Conservation (phyloP, 2,888 invertebrate genomes). For the Oscheius sp. region DNA sequence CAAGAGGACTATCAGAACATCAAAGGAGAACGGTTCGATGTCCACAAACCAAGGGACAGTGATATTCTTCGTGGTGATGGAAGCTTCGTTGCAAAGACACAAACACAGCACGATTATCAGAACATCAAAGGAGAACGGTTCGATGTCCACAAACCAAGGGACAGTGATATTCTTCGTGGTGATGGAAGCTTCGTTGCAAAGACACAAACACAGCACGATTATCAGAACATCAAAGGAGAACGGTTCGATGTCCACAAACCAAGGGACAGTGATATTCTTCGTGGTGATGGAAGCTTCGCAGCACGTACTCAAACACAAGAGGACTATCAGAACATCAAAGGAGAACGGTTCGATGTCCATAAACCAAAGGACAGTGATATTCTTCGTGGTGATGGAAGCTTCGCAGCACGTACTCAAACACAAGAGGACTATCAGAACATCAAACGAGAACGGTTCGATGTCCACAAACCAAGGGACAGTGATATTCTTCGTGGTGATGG, state of each 20-base stretch:
- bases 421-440: not conserved
- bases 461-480: not conserved
- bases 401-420: not conserved
- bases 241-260: not conserved
- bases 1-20: not conserved
- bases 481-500: not conserved
- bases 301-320: not conserved
- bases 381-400: not conserved
- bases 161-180: not conserved
- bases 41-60: constrained; percentile 4
- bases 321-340: not conserved
- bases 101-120: not conserved
- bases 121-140: not conserved
- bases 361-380: not conserved
- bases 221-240: not conserved
- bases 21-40: not conserved
- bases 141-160: not conserved
- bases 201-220: not conserved
- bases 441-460: not conserved
- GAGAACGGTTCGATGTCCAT: not conserved
- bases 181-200: not conserved
- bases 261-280: not conserved
- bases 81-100: not conserved
- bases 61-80: not conserved
- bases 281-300: not conserved